Evolutionary conservation across 2,113 vertebrate genomes (phyloP), one percentile per base, ranked within the genome.

Genomic region (Oreocharis arfaki): DNA sequence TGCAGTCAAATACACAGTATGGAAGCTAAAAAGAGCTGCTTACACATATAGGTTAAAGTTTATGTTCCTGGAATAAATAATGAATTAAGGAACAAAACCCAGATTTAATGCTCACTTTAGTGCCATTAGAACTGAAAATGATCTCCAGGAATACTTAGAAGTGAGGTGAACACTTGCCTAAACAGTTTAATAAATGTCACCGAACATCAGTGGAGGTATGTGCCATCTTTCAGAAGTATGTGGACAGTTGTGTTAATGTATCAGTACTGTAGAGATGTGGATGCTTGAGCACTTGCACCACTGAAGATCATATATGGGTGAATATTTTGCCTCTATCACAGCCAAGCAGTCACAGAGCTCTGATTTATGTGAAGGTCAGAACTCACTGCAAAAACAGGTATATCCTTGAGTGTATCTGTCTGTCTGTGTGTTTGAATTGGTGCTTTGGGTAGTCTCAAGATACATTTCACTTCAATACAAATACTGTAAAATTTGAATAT

Each of bases 1-100:
- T 77, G 81, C 63, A 73, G 52, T 91, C 46, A 76, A 73, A 76
- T 61, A 49, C 18, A 61, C 11, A 41, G n/a, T 57, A 23, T 22
- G 27, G 65, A 87, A 76, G 11, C 78, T 59, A 18, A 73, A 93
- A 91, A 44, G 21, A 85, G 19, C 20, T 76, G 37, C 37, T 80
- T 94, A 57, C 24, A n/a, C 10, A 37, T 68, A 49, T 7, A 74
- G 53, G 53, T 93, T 85, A 59, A 84, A 95, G 60, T 91, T 91
- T 71, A 87, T 74, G 33, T 69, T 65, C 55, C 32, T 47, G 37
- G 67, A 74, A 77, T 93, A 83, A 93, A 73, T 76, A 11, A 76
- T 27, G 10, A 57, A 87, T 84, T 85, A 91, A 87, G 41, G 77
- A 82, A 78, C 9, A 59, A 23, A 67, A 65, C 27, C 7, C 17